Conservation (phyloP, 2,888 invertebrate species). For the Oligia fasciuncula region DNA sequence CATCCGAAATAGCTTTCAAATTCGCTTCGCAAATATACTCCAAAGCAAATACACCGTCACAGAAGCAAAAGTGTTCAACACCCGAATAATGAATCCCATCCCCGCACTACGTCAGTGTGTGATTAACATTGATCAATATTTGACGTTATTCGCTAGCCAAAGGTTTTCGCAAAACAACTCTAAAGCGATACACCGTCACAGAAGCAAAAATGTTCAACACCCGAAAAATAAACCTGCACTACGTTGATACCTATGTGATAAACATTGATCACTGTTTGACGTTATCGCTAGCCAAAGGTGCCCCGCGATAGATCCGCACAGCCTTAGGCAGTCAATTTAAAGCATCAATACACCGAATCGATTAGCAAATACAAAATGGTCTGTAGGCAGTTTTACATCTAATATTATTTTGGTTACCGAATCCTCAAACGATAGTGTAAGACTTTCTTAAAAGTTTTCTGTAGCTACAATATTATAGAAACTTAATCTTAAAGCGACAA, state of each 20-base stretch:
- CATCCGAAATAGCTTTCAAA: constrained; percentile 27
- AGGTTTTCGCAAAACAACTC: constrained; percentile 2
- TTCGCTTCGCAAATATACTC: neutral
- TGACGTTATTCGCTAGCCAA: constrained; percentile 21
- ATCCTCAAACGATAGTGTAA: neutral
- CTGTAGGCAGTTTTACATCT: no score
- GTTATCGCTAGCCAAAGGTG: constrained; percentile 16
- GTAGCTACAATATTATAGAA: neutral
- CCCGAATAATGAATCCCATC: constrained; percentile 9
- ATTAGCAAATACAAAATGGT: constrained; percentile 2
- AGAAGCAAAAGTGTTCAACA: constrained; percentile 28
- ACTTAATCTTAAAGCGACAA: neutral
- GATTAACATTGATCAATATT: constrained; percentile 28
- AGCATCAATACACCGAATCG: neutral
- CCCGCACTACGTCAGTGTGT: neutral
- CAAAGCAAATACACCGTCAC: neutral
- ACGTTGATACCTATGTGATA: neutral
- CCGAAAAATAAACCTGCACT: constrained; percentile 15
- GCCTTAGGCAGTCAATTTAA: constrained; percentile 17
- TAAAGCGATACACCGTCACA: neutral
- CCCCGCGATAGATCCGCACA: neutral
- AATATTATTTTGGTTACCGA: neutral
- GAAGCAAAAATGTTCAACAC: constrained; percentile 29
- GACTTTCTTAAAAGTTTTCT: neutral
- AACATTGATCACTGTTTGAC: constrained; percentile 27